Percentiles rank a stretch among this genome's conserved stretches.
Conservation (phyloP, 2,797 vertebrate species). For the Tangara arthus region DNA sequence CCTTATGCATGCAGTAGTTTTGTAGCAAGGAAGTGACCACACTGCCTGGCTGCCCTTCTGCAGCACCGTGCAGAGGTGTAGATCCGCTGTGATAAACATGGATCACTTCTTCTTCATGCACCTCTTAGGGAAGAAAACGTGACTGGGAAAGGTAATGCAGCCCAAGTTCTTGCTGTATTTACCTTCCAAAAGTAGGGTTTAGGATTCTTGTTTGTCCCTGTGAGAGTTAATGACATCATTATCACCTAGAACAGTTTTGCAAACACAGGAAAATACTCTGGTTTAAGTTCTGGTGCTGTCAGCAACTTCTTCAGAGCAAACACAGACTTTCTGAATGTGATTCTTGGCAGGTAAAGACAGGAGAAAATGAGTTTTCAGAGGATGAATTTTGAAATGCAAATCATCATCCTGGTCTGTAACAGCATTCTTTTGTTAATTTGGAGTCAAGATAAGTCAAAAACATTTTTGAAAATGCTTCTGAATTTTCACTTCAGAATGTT, state of each 20-base stretch:
- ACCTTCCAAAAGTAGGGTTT: not conserved
- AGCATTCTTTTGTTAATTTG: not conserved
- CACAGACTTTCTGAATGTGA: slow-evolving; percentile 19
- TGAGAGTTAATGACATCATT: slow-evolving; percentile 43
- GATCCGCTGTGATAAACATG: not conserved
- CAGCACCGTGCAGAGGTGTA: not conserved
- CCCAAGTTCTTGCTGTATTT: not conserved
- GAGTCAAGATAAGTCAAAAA: not conserved
- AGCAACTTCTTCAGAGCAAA: slow-evolving; percentile 34
- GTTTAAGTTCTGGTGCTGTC: slow-evolving; percentile 38
- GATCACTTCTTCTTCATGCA: not conserved
- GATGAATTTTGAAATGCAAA: not conserved
- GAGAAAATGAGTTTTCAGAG: slow-evolving; percentile 9
- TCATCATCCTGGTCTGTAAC: not conserved
- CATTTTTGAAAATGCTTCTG: not conserved
- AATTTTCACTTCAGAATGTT: not conserved
- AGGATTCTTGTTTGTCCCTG: not conserved
- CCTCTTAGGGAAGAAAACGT: not conserved
- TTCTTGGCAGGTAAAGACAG: slow-evolving; percentile 46
- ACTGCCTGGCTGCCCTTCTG: not conserved
- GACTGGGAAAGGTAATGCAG: not conserved
- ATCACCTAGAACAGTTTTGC: slow-evolving; percentile 29
- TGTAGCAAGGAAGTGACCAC: not conserved
- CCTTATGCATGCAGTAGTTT: not conserved
- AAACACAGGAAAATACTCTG: slow-evolving; percentile 4